These are phyloP conservation scores for Vireo griseus DNA, from an alignment of 2,797 vertebrate genomes.

Conservation along the genomic window DNA sequence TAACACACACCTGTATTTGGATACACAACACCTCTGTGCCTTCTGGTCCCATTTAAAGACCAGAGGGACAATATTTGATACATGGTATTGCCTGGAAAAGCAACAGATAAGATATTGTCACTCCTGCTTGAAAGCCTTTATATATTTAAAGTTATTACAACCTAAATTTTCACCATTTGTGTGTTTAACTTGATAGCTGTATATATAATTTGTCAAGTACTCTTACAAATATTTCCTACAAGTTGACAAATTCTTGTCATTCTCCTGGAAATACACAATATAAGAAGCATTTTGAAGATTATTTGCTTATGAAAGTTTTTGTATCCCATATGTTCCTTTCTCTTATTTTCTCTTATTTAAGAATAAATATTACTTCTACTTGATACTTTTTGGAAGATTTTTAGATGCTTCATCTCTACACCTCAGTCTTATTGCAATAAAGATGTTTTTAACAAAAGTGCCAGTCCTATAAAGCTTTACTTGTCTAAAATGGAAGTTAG, in stretches of 20 bases:
- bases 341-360: conserved; percentile 54
- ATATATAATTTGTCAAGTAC: conserved; percentile 53
- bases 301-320: conserved; percentile 37
- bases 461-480: background rate
- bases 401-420: background rate
- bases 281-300: conserved; percentile 27
- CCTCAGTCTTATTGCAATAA: background rate
- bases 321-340: conserved; percentile 34
- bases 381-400: background rate
- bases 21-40: background rate
- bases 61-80: background rate
- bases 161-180: conserved; percentile 42
- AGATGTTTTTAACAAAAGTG: background rate
- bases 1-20: background rate
- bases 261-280: conserved; percentile 39
- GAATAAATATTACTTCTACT: conserved; percentile 28
- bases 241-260: conserved; percentile 62
- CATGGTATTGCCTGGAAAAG: background rate
- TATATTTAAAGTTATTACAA: conserved; percentile 58
- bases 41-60: background rate
- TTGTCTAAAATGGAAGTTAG: background rate
- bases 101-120: conserved; percentile 18
- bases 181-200: conserved; percentile 54
- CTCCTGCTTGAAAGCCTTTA: conserved; percentile 54
- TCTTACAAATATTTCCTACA: conserved; percentile 41